Evolutionary conservation across 1,140 invertebrate species (phyloP).

Genomic region (Nilaparvata lugens): DNA sequence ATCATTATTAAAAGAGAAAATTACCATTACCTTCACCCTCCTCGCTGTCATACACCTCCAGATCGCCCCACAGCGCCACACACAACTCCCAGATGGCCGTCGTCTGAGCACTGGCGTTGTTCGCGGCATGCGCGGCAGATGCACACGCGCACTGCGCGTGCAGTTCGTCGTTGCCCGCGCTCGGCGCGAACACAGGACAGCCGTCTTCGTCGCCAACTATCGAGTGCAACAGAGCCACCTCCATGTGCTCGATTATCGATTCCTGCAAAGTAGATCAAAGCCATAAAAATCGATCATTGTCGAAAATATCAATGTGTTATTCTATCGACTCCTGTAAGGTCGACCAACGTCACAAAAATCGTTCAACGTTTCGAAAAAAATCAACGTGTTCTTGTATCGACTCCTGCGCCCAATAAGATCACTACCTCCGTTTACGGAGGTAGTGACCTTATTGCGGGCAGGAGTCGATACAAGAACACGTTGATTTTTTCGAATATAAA

Average conservation of each 20-base stretch:
- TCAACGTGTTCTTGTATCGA: too few relatives aligned
- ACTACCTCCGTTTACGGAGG: too few relatives aligned
- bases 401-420: too few relatives aligned
- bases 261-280: slow-evolving; percentile 28
- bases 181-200: slow-evolving; percentile 37
- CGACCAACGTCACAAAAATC: too few relatives aligned
- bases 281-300: not conserved
- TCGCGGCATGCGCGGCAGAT: slow-evolving; percentile 33
- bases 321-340: too few relatives aligned
- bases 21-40: too few relatives aligned
- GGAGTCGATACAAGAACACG: too few relatives aligned
- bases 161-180: slow-evolving; percentile 34
- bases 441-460: too few relatives aligned
- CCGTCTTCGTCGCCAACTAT: slow-evolving; percentile 37
- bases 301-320: too few relatives aligned
- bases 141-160: slow-evolving; percentile 41
- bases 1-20: too few relatives aligned
- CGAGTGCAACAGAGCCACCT: slow-evolving; percentile 39
- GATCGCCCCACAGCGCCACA: slow-evolving; percentile 72
- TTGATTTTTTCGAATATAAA: too few relatives aligned
- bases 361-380: too few relatives aligned
- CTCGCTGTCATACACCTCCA: slow-evolving; percentile 23
- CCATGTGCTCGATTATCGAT: slow-evolving; percentile 39
- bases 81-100: slow-evolving; percentile 67
- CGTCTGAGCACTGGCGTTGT: slow-evolving; percentile 38